Conservation (phyloP, 2,797 vertebrate genomes). For the Acropternis orthonyx region DNA sequence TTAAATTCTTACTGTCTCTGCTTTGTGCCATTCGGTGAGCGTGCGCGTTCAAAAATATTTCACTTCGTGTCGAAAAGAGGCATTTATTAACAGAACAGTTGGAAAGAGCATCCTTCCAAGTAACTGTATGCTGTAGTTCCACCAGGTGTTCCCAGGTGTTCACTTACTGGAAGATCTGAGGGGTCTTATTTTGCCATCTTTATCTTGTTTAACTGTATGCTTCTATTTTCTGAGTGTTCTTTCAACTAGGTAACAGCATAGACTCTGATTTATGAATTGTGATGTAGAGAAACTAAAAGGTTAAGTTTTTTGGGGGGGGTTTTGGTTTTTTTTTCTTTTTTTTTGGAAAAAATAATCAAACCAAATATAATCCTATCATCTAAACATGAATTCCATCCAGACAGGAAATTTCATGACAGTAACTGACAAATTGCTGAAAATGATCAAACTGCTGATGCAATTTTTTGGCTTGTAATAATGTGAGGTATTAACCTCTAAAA, state of each 20-base stretch:
- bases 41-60: not conserved
- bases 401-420: not conserved
- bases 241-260: not conserved
- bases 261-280: not conserved
- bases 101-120: not conserved
- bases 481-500: not conserved
- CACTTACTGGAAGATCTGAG: not conserved
- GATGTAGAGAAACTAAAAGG: not conserved
- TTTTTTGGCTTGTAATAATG: not conserved
- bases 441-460: not conserved
- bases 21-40: not conserved
- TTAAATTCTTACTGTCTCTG: conserved; percentile 3
- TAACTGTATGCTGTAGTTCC: not conserved
- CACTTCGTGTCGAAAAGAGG: not conserved
- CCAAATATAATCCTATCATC: not conserved
- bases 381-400: not conserved
- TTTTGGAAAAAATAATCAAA: not conserved
- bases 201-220: not conserved
- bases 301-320: fast-evolving
- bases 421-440: not conserved
- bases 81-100: not conserved
- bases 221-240: not conserved
- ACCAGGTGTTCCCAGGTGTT: not conserved
- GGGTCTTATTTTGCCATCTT: not conserved
- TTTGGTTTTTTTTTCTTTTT: no score